phyloP scores from a whole-genome alignment of 2,888 invertebrate genomes.

The Tinea pellionella region DNA sequence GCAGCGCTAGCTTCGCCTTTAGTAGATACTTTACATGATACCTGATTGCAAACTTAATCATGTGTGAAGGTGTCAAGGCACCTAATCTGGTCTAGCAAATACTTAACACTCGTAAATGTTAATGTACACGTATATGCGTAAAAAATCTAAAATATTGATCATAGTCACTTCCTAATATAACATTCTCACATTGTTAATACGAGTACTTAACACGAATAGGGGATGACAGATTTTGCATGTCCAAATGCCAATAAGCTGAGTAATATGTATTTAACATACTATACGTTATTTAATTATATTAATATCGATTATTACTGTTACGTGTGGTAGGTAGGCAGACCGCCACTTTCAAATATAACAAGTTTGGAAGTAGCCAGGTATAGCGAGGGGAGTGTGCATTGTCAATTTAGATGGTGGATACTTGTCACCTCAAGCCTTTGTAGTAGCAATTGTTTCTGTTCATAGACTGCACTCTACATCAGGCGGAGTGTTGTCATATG shows the following conservation, averaged over 20 bases:
- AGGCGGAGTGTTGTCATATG: no score
- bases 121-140: neutral
- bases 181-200: no score
- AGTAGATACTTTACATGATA: neutral
- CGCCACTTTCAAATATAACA: no score
- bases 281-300: neutral
- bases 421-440: no score
- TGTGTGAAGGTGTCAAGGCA: neutral
- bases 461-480: no score
- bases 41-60: neutral
- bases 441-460: no score
- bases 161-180: neutral
- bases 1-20: no score
- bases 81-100: neutral
- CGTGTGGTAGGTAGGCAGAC: no score
- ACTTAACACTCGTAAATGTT: neutral
- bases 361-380: no score
- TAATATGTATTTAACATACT: neutral
- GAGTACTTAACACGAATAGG: no score
- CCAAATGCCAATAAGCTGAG: neutral
- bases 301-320: neutral
- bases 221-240: conserved; percentile 5
- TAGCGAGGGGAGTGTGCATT: no score
- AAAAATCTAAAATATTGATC: neutral
- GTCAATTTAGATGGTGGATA: no score